Base-by-base conservation (phyloP, 2,797 vertebrate genomes). In the Austrolebias charrua region DNA sequence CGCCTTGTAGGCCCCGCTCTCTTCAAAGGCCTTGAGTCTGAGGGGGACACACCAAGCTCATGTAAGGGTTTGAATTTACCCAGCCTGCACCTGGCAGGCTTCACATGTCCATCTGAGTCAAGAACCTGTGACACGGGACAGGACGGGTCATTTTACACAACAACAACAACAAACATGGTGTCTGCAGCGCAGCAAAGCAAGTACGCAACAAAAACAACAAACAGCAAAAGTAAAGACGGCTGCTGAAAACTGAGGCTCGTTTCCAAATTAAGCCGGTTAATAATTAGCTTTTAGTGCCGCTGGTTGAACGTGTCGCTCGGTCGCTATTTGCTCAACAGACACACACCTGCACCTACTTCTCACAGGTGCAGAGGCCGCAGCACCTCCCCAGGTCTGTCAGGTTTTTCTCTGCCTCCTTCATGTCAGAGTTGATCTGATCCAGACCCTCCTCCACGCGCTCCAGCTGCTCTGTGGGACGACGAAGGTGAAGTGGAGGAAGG, bases 391-490 rank as follows among this genome's bases (percentile, higher is more conserved):
- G 93, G 75, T 97, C 95, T 0, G 95, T 98, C 81, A 98, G 89
- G 67, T 96, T 98, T 89, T 95, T 98, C 89, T 98, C 96, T 3
- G 97, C 95, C 86, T 97, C 94, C 81, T 84, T 94, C 96, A 98
- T 96, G 68, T 98, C 96, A 82, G 96, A 93, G 88, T 98, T 96
- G 92, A 98, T 98, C 88, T 97, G 95, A 87, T 98, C 96, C 95
- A 98, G 92, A 64, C 95, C 96, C 81, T 95, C 94, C 76, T 98
- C 95, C 76, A 95, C 91, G 4, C 88, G 92, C 75, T 93, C 92
- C 83, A 98, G 86, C 92, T 98, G 94, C 81, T 98, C 97, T 98
- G 47, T 5, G 55, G 59, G 66, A 50, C 57, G 44, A 55, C 28
- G 50, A 42, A 7, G 47, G 5, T 2, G 35, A 6, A 31, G 13